phyloP scores from a whole-genome alignment of 2,113 vertebrate genomes.

The Notothenia rossii region DNA sequence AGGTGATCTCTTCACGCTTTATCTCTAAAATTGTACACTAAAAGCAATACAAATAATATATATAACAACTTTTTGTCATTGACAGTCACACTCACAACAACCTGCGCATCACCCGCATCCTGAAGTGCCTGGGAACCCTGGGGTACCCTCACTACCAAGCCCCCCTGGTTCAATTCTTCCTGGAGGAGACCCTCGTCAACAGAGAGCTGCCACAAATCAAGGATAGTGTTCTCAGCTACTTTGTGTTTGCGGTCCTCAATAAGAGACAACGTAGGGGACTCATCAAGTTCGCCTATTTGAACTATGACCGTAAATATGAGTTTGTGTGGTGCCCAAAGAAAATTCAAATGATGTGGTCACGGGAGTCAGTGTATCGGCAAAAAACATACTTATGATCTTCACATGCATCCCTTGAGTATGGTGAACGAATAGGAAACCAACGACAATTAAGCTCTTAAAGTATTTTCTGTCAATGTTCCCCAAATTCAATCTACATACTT shows the following conservation, averaged over 20 bases:
- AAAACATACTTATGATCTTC: neutral
- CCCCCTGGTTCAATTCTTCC: slow-evolving; percentile 92
- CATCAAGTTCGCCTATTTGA: slow-evolving; percentile 85
- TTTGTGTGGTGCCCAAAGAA: slow-evolving; percentile 91
- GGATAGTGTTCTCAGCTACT: slow-evolving; percentile 92
- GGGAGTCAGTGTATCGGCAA: neutral
- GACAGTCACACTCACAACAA: slow-evolving; percentile 90
- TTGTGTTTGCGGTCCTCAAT: slow-evolving; percentile 88
- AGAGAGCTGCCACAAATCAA: slow-evolving; percentile 80
- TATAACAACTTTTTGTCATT: slow-evolving; percentile 5
- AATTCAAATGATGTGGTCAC: slow-evolving; percentile 72
- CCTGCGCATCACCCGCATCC: slow-evolving; percentile 92
- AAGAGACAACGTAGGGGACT: slow-evolving; percentile 82
- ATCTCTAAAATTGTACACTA: neutral
- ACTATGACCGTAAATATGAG: slow-evolving; percentile 74
- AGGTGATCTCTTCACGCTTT: slow-evolving; percentile 72
- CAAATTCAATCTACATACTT: neutral
- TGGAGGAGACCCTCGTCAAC: slow-evolving; percentile 86
- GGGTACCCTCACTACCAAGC: slow-evolving; percentile 88
- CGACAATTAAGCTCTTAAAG: neutral
- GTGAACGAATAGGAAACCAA: neutral
- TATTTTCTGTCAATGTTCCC: neutral
- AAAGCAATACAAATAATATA: neutral
- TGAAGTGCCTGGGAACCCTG: slow-evolving; percentile 94
- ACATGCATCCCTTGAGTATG: neutral